phyloP scores from a whole-genome alignment of 2,888 invertebrate species.

The Phymatocera aterrima region DNA sequence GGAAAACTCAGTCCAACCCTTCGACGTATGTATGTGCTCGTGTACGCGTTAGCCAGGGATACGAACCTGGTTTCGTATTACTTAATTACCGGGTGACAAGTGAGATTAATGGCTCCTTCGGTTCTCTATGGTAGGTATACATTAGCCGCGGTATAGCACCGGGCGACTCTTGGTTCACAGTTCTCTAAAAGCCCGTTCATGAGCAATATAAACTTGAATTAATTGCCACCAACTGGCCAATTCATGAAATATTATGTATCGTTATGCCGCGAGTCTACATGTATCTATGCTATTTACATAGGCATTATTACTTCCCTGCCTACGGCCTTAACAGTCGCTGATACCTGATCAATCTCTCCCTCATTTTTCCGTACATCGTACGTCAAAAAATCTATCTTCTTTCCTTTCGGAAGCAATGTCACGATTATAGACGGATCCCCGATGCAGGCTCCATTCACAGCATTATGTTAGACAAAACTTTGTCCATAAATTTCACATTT shows the following conservation, averaged over 20 bases:
- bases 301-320: not conserved
- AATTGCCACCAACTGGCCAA: conserved; percentile 28
- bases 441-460: no score
- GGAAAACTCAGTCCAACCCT: not conserved
- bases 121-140: conserved; percentile 8
- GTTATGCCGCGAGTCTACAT: not conserved
- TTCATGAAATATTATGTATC: not conserved
- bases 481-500: no score
- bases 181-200: conserved; percentile 21
- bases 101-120: conserved; percentile 36
- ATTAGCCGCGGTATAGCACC: not conserved
- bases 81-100: conserved; percentile 39
- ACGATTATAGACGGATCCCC: no score
- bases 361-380: not conserved
- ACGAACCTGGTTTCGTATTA: conserved; percentile 3
- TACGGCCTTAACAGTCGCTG: no score
- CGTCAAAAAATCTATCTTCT: no score
- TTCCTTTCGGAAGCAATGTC: no score
- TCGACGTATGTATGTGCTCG: not conserved
- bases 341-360: no score
- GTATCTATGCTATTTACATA: not conserved
- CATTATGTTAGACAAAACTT: no score
- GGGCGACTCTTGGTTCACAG: conserved; percentile 8
- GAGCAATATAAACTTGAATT: conserved; percentile 33
- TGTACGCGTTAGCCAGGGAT: not conserved